A percentile compares a stretch with the other conserved stretches of the same genome.
Conservation (phyloP, 2,113 vertebrate species). For the Macrotis lagotis region DNA sequence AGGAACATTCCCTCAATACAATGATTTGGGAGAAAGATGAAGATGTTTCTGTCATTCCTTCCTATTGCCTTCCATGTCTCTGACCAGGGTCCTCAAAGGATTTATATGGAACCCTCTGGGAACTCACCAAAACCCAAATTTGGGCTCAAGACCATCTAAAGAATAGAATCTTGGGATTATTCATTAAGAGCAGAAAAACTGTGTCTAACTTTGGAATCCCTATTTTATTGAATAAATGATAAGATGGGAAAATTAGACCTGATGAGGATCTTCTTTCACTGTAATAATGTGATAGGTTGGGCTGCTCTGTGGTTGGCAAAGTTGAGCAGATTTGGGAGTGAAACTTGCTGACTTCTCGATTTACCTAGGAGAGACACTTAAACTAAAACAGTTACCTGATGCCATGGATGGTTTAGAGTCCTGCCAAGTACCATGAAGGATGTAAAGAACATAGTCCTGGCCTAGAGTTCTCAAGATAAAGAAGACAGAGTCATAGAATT, state of each 20-base stretch:
- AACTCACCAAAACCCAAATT: neutral
- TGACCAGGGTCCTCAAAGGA: neutral
- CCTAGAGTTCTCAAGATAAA: neutral
- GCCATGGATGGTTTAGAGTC: neutral
- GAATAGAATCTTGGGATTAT: neutral
- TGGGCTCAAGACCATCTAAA: neutral
- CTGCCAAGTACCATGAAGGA: neutral
- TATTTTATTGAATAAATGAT: neutral
- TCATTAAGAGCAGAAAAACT: neutral
- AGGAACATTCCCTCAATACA: neutral
- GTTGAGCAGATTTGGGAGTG: slow-evolving; percentile 3
- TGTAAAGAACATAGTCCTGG: neutral
- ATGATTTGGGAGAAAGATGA: neutral
- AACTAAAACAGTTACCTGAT: neutral
- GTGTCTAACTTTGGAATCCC: neutral
- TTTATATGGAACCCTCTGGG: neutral
- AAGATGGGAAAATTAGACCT: neutral
- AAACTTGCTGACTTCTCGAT: neutral
- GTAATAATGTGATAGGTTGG: neutral
- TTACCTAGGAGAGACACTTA: neutral
- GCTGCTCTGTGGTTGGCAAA: neutral
- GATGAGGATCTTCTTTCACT: slow-evolving; percentile 1
- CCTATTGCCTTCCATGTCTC: neutral
- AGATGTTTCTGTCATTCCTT: neutral
- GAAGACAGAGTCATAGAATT: neutral